A percentile compares a stretch with the other conserved stretches of the same genome.
Evolutionary conservation across 2,888 invertebrate species (phyloP).

Genomic region (Netelia inedita): DNA sequence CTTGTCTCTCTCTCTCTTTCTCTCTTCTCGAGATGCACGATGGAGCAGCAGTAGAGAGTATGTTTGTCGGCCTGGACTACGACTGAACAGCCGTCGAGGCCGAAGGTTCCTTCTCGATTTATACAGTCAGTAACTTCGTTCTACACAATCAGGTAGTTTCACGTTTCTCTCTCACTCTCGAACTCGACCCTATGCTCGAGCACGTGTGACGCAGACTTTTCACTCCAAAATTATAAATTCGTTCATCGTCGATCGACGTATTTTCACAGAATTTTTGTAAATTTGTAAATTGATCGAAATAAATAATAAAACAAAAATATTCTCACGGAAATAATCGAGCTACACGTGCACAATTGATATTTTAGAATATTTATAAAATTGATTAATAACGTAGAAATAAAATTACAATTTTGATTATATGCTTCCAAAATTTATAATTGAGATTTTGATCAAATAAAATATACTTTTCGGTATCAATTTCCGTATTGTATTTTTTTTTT

Average conservation of each 20-base stretch:
- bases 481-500: neutral
- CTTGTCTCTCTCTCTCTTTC: constrained; percentile 13
- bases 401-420: neutral
- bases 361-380: too few relatives aligned
- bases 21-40: constrained; percentile 18
- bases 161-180: neutral
- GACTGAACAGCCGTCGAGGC: constrained; percentile 47
- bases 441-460: too few relatives aligned
- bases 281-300: neutral
- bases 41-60: constrained; percentile 6
- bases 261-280: neutral
- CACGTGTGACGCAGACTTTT: neutral
- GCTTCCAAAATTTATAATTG: too few relatives aligned
- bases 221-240: neutral
- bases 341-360: too few relatives aligned
- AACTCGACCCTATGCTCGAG: neutral
- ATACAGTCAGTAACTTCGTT: constrained; percentile 16
- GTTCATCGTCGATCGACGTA: neutral
- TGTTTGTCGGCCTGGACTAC: constrained; percentile 12
- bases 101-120: constrained; percentile 49
- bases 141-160: constrained; percentile 18
- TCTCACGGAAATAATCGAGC: too few relatives aligned
- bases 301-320: neutral
- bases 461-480: neutral
- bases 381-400: too few relatives aligned